Percentiles rank a stretch among this genome's conserved stretches.
Evolutionary conservation across 2,888 invertebrate genomes (phyloP).

Genomic region (Athripsodes cinereus): DNA sequence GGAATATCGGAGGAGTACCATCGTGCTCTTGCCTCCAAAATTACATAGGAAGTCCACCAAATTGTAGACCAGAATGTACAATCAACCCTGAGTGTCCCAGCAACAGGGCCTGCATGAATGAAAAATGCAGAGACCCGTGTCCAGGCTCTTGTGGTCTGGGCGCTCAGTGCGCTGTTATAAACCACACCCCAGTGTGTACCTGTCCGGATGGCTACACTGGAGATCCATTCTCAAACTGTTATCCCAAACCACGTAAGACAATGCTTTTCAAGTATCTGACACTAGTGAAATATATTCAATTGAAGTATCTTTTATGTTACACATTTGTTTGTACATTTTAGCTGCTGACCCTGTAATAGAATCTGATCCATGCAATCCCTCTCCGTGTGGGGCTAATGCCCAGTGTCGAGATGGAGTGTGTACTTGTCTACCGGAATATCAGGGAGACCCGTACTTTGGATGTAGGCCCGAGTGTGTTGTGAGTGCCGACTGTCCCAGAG

Average conservation of each 20-base stretch:
- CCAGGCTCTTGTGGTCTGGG: constrained; percentile 60
- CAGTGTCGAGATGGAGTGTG: constrained; percentile 66
- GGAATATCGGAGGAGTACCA: constrained; percentile 49
- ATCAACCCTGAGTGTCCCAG: constrained; percentile 62
- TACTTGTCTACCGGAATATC: constrained; percentile 67
- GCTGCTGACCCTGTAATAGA: constrained; percentile 30
- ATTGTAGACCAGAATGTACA: constrained; percentile 61
- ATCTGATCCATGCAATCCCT: constrained; percentile 58
- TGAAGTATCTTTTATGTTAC: constrained; percentile 17
- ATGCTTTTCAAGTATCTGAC: background rate
- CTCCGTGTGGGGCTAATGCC: constrained; percentile 62
- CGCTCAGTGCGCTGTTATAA: constrained; percentile 54
- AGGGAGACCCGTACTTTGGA: constrained; percentile 70
- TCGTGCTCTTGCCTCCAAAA: constrained; percentile 56
- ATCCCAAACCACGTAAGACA: constrained; percentile 42
- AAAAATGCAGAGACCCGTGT: constrained; percentile 63
- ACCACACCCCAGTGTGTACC: constrained; percentile 58
- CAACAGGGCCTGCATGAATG: constrained; percentile 57
- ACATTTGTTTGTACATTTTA: constrained; percentile 4
- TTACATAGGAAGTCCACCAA: constrained; percentile 60
- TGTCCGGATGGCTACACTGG: constrained; percentile 56
- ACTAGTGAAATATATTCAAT: too few species aligned
- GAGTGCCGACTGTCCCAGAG: constrained; percentile 70
- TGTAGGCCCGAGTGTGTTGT: constrained; percentile 78
- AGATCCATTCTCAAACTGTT: constrained; percentile 53